phyloP scores from a whole-genome alignment of 2,797 vertebrate genomes.

The Simalia tracyae region DNA sequence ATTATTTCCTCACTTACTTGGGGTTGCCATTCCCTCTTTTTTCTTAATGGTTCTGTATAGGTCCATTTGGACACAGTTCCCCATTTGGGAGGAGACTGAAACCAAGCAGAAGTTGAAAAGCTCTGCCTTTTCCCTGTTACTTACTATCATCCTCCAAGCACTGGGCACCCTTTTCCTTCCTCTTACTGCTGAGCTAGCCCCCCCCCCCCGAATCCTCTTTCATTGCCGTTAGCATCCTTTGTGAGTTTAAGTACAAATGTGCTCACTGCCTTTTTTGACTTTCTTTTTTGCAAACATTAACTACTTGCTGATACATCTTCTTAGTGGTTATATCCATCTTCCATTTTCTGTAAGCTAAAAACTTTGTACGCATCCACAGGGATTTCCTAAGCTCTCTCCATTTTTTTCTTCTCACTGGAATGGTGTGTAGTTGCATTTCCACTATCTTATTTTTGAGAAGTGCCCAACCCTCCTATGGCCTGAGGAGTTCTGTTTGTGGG shows the following conservation, averaged over 20 bases:
- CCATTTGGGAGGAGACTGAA: not conserved
- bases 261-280: not conserved
- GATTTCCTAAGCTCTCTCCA: not conserved
- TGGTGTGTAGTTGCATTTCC: not conserved
- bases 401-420: not conserved
- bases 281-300: not conserved
- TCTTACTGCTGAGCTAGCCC: not conserved
- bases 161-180: not conserved
- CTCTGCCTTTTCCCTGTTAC: not conserved
- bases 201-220: not conserved
- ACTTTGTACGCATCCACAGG: not conserved
- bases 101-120: not conserved
- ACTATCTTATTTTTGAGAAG: not conserved
- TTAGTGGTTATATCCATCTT: not conserved
- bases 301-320: not conserved
- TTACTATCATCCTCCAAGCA: not conserved
- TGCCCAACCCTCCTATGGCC: not conserved
- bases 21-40: not conserved
- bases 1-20: not conserved
- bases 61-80: not conserved
- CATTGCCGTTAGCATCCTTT: not conserved
- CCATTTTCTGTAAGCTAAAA: not conserved
- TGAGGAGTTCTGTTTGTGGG: not conserved
- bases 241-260: not conserved
- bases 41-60: not conserved